Base-by-base conservation (phyloP, 2,113 vertebrate species). In the Oophaga pumilio region DNA sequence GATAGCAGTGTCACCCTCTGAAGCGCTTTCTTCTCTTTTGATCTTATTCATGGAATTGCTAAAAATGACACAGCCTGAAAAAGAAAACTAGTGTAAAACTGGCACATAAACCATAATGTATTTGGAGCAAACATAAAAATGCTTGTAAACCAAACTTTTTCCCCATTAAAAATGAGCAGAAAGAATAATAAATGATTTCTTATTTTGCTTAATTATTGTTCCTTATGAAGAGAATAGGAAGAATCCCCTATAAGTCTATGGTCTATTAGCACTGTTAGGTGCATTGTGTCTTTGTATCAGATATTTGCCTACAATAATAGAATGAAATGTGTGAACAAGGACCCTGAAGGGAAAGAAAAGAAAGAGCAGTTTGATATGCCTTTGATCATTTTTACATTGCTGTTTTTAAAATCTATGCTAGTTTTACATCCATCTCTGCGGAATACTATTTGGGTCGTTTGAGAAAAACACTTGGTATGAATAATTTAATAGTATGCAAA, bases 401-500 rank as follows among this genome's bases (percentile, higher is more conserved):
- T 33, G 20, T 8, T 62, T 82, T 33, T 87, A 74, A 87, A 87
- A 71, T 80, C 24, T 52, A 59, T 73, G 62, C 33, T 87, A 18
- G 62, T 81, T 74, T 71, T 87, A 53, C 43, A 59, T 26, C 53
- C 20, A 50, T 82, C 86, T 74, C 86, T 20, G 53, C 53, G 68
- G 86, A 87, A 71, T 87, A 56, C 76, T 68, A 81, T 82, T 82
- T 82, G 22, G 85, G 85, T 68, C 52, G 12, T 50, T 87, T 81
- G 52, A 81, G 66, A 62, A 59, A 59, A 71, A 74, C 86, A 33
- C 81, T 60, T 28, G 18, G 57, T 74, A 82, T 87, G 20, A 82
- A 87, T 87, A 82, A 87, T 87, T 87, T 49, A 87, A 78, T 79
- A 82, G 56, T 82, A 74, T 82, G 86, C 86, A 87, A 82, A 82